Base-by-base conservation (phyloP, 1,140 invertebrate genomes). In the Rhopalosiphum padi region DNA sequence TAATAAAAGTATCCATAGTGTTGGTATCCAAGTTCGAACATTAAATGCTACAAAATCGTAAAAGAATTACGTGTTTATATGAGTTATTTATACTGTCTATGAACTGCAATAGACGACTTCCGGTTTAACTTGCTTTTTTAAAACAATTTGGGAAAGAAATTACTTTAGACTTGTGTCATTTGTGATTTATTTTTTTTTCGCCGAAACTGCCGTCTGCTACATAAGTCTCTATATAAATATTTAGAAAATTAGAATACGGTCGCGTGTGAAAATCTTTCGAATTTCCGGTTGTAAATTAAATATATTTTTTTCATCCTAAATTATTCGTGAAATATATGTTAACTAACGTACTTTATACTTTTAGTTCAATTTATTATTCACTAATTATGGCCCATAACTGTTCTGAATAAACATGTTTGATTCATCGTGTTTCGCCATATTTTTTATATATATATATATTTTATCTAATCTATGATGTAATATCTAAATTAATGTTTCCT, bases 281-380 rank as follows among this genome's bases (percentile, higher is more conserved):
- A 43, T 48, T 91, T 82, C 90, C 90, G 55, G 41, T 91, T 77
- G 2, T 77, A 77, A 91, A 91, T 91, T 43, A 91, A 48, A 48
- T 87, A 23, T 41, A 25, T 85, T 37, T 85, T 85, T 85, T 41
- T 5, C 85, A 41, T 86, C 30, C 25, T 86, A 15, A 46, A 85
- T 25, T 86, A 46, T 86, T 86, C 2, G 7, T 86, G 5, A 85
- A 83, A 83, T 68, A 68, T 8, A 25, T 41, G 37, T 83, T 37
- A 23, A 41, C 18, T 85, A 23, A 41, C 15, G 37, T 85, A 43
- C 37, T 85, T 85, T 9, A 23, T 83, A 83, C 21, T 83, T 83
- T n/a, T 83, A 37, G 22, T 37, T 37, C 18, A 37, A 85, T 85
- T 43, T 43, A 85, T 85, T 83, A 83, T 41, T 83, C 37, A 23